Evolutionary conservation across 2,888 invertebrate species (phyloP).

Genomic region (Steromphala cineraria): DNA sequence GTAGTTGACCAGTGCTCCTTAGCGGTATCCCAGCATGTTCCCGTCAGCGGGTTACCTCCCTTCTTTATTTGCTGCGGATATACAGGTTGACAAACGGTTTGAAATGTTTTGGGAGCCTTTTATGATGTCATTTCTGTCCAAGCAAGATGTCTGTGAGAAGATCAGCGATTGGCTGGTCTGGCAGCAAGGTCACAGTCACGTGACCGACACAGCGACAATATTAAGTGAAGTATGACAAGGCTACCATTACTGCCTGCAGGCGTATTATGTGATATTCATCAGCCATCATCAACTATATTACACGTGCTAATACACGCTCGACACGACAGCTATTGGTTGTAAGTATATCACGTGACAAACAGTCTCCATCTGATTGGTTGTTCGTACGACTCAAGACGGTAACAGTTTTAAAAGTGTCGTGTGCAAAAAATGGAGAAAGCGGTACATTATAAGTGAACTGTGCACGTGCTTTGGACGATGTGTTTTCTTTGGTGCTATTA

Average conservation of each 20-base stretch:
- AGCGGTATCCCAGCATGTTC: not conserved
- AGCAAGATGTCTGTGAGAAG: not conserved
- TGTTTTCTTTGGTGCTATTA: constrained; percentile 17
- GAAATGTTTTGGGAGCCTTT: constrained; percentile 13
- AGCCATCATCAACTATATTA: constrained; percentile 8
- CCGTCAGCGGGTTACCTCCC: constrained; percentile 8
- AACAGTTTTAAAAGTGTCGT: not conserved
- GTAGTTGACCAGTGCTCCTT: not conserved
- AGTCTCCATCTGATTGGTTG: constrained; percentile 14
- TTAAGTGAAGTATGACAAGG: no score
- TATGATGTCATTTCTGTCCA: constrained; percentile 17
- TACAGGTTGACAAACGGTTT: constrained; percentile 14
- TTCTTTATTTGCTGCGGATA: constrained; percentile 9
- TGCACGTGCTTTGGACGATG: constrained; percentile 6
- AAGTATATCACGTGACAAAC: not conserved
- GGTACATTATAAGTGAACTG: not conserved
- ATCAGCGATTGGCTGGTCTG: not conserved
- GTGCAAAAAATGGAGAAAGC: not conserved
- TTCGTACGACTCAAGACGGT: not conserved
- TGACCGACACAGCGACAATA: no score
- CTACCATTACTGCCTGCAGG: constrained; percentile 1
- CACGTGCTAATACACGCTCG: not conserved
- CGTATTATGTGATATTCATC: constrained; percentile 19
- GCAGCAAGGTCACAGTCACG: not conserved
- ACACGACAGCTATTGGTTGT: not conserved